Conservation (phyloP, 2,797 vertebrate species). For the Ctenopoma kingsleyae region DNA sequence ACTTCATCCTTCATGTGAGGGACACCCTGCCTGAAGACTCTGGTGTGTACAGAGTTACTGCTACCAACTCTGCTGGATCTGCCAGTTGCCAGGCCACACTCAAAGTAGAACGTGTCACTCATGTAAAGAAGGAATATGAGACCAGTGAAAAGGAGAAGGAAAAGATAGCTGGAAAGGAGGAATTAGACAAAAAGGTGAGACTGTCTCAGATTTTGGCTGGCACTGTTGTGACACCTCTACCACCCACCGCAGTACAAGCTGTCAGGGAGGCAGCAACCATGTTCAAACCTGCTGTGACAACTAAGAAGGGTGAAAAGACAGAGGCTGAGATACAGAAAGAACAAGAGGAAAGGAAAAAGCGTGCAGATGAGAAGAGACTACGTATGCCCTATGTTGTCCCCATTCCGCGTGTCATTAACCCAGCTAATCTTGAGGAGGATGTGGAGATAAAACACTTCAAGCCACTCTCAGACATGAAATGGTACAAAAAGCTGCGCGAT, state of each 20-base stretch:
- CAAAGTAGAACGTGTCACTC: conserved; percentile 91
- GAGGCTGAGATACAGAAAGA: conserved; percentile 90
- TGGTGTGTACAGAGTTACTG: conserved; percentile 95
- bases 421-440: conserved; percentile 90
- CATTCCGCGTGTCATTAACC: conserved; percentile 86
- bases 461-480: conserved; percentile 99
- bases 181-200: conserved; percentile 94
- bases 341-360: conserved; percentile 90
- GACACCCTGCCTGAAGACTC: conserved; percentile 96
- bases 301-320: conserved; percentile 91
- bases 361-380: conserved; percentile 91
- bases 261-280: conserved; percentile 94
- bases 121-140: conserved; percentile 92
- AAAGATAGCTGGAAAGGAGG: conserved; percentile 82
- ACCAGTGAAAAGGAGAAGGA: conserved; percentile 86
- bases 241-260: conserved; percentile 92
- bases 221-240: conserved; percentile 89
- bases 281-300: conserved; percentile 94
- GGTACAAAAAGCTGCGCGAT: conserved; percentile 97
- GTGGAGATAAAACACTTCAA: conserved; percentile 94
- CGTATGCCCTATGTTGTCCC: conserved; percentile 97
- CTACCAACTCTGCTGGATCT: conserved; percentile 97
- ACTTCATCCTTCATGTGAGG: conserved; percentile 94
- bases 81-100: conserved; percentile 96
- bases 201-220: conserved; percentile 94